These are phyloP conservation scores for Crypturellus tataupa DNA, from an alignment of 2,797 vertebrate species.

Conservation along the genomic window DNA sequence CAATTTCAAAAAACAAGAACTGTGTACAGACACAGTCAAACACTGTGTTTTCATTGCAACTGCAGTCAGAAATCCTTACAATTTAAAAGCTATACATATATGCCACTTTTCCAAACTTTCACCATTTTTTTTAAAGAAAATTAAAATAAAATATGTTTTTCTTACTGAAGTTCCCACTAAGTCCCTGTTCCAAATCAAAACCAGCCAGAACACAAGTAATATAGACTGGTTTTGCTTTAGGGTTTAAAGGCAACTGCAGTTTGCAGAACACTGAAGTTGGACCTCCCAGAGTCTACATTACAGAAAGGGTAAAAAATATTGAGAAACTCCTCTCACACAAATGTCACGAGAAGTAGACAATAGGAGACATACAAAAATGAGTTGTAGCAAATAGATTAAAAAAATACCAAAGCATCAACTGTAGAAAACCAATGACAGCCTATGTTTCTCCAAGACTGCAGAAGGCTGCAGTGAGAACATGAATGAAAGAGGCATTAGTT, in stretches of 20 bases:
- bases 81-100: slow-evolving; percentile 25
- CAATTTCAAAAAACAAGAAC: slow-evolving; percentile 31
- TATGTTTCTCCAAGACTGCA: slow-evolving; percentile 42
- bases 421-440: slow-evolving; percentile 51
- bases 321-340: slow-evolving; percentile 5
- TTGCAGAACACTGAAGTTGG: slow-evolving; percentile 40
- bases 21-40: slow-evolving; percentile 51
- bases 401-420: slow-evolving; percentile 60
- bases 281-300: slow-evolving; percentile 14
- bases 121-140: slow-evolving; percentile 9
- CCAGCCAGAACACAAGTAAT: slow-evolving; percentile 43
- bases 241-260: slow-evolving; percentile 70
- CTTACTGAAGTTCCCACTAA: slow-evolving; percentile 44
- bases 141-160: slow-evolving; percentile 6
- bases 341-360: slow-evolving; percentile 44
- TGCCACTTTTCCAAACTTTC: slow-evolving; percentile 40
- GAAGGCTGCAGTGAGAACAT: slow-evolving; percentile 33
- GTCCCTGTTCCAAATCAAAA: slow-evolving; percentile 50
- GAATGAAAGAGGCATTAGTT: slow-evolving; percentile 18
- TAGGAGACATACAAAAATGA: slow-evolving; percentile 58
- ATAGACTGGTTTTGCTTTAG: slow-evolving; percentile 16
- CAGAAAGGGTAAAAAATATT: slow-evolving; percentile 47
- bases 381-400: slow-evolving; percentile 60
- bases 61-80: slow-evolving; percentile 57
- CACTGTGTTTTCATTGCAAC: slow-evolving; percentile 69